Conservation (phyloP, 2,797 vertebrate species). For the Labroides dimidiatus region DNA sequence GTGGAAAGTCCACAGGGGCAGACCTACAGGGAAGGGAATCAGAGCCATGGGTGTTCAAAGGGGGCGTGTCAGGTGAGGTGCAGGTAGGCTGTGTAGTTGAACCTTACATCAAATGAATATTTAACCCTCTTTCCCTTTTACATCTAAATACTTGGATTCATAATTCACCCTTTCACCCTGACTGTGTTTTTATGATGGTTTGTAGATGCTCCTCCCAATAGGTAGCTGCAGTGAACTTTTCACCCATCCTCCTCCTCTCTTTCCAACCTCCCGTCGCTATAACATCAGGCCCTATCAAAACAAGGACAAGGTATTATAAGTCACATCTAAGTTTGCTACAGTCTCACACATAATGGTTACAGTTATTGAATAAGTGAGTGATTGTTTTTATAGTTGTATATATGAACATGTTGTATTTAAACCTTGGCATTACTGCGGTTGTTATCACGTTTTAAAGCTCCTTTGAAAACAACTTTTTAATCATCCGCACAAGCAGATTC, state of each 20-base stretch:
- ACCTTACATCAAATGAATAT: background rate
- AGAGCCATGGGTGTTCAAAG: constrained; percentile 87
- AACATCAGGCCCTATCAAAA: constrained; percentile 86
- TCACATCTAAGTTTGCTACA: background rate
- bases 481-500: too few relatives aligned
- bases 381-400: too few relatives aligned
- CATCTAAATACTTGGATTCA: too few relatives aligned
- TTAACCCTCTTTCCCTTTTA: too few relatives aligned
- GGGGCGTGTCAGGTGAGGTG: constrained; percentile 89
- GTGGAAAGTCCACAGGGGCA: constrained; percentile 82
- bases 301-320: constrained; percentile 85
- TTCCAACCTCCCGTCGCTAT: constrained; percentile 86
- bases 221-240: constrained; percentile 88
- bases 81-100: constrained; percentile 78
- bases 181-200: constrained; percentile 19
- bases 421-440: too few relatives aligned
- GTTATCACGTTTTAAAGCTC: too few relatives aligned
- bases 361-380: background rate
- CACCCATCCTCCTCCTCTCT: constrained; percentile 89
- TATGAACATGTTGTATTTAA: too few relatives aligned
- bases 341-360: background rate
- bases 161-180: background rate
- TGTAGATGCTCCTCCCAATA: constrained; percentile 87
- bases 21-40: constrained; percentile 80
- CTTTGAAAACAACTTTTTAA: too few relatives aligned